Base-by-base conservation (phyloP, 2,113 vertebrate genomes). In the Chionodraco myersi region DNA sequence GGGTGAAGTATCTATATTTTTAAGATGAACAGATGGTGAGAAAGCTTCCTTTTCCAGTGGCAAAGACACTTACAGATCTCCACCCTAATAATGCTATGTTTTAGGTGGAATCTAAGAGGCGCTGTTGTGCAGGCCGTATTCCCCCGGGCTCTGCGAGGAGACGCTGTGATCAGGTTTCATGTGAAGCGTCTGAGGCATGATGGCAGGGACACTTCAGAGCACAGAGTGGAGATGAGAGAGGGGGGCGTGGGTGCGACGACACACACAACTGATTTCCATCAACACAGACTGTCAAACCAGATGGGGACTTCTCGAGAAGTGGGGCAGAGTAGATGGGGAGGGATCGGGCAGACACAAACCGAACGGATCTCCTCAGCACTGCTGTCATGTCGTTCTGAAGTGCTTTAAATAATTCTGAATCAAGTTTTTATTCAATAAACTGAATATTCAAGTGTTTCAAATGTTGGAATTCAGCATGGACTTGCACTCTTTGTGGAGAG, bases 251-350 rank as follows among this genome's bases (percentile, higher is more conserved):
- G 36, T 1, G 6, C 1, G 36, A 7, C 5, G 36, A 58, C 63
- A 83, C 87, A 89, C 86, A 85, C 86, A 93, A 94, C 82, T 81
- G 91, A 95, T 93, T 94, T 92, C 89, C 89, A 94, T 94, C 93
- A 94, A 95, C 94, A 93, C 93, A 93, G 94, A 94, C 94, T 94
- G 94, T 93, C 89, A 92, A 95, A 93, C 89, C 93, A 95, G 94
- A 95, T 94, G 93, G 94, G 91, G 89, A 91, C 91, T 86, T 56
- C 85, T 88, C 68, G 49, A 88, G 89, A 94, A 94, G 82, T 94
- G 93, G 92, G 91, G 80, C 91, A 92, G 85, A 82, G 82, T 83
- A 83, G 84, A 92, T 86, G 80, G 84, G 77, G 68, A 82, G 79
- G 83, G 74, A 94, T 90, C 94, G 90, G 86, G 72, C 74, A 89